Base-by-base conservation (phyloP, 35 echinoderm and acorn worm species). In the Eucidaris tribuloides region DNA sequence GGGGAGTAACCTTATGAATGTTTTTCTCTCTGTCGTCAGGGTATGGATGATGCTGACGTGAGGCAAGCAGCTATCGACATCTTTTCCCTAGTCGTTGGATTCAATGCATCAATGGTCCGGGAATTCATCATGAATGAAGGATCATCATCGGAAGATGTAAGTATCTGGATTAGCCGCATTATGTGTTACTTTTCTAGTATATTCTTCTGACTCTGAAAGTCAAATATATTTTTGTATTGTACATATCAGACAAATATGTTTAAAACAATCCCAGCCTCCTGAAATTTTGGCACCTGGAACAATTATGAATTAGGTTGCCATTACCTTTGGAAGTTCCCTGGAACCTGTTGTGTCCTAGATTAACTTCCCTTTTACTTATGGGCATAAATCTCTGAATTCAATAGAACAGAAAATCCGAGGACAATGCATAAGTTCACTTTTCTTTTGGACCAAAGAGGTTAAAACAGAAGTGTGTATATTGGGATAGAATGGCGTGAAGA, bases 61-160 rank as follows among this genome's bases (percentile, higher is more conserved):
- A 77, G 91, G 87, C 96, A 99, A 87, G 90, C 96, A 71, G 90
- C 96, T 19, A 93, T 93, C 18, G 96, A 99, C 79, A 99, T 99
- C 78, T 93, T 99, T 71, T 91, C 96, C 33, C 91, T 89, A 55
- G 89, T 99, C 31, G 96, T 99, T 71, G 96, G 92, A 54, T 99
- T 90, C 87, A 99, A 79, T 84, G 91, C 96, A 4, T 93, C 90
- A 2, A 89, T 93, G 87, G 91, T 99, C 28, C 76, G 96, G 39
- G 96, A 99, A 72, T 99, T 99, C 84, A 93, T 99, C 35, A 57
- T 99, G 48, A 83, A 93, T 30, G 91, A 99, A 83, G 87, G 86
- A 30, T 86, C 89, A 44, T 45, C 86, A 43, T 87, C 89, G 46
- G 96, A 99, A 45, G 96, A 99, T 87, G 96, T 99, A 83, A 99